These are phyloP conservation scores for Beaufortia kweichowensis DNA, from an alignment of 2,113 vertebrate species.

Conservation along the genomic window DNA sequence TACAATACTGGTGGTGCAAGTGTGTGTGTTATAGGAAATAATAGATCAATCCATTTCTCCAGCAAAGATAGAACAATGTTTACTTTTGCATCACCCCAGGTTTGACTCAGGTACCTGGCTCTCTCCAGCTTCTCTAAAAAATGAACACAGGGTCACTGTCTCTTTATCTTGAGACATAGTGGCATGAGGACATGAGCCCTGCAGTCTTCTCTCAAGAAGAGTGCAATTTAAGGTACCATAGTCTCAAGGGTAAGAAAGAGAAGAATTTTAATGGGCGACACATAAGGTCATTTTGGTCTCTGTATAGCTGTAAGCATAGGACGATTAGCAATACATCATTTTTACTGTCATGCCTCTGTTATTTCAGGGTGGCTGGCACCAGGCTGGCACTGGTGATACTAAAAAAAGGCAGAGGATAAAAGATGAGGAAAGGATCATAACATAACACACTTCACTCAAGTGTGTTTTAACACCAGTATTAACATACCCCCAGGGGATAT, in stretches of 20 bases:
- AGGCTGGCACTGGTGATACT: constrained; percentile 38
- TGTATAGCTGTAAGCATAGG: neutral
- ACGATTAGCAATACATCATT: constrained; percentile 73
- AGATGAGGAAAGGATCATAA: constrained; percentile 9
- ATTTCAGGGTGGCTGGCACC: constrained; percentile 67
- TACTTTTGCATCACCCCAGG: neutral
- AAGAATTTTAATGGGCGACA: constrained; percentile 65
- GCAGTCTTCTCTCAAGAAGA: constrained; percentile 45
- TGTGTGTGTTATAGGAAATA: neutral
- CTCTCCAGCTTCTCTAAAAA: constrained; percentile 28
- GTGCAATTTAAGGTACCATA: constrained; percentile 60
- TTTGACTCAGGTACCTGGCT: constrained; percentile 25
- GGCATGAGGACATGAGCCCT: constrained; percentile 65
- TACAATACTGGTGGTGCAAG: neutral
- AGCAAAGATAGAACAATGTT: neutral
- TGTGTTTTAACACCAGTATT: neutral
- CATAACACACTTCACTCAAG: constrained; percentile 9
- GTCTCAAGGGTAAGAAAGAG: constrained; percentile 24
- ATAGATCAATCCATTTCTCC: neutral
- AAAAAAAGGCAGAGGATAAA: constrained; percentile 34
- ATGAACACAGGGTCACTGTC: constrained; percentile 60
- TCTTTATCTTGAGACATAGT: constrained; percentile 65
- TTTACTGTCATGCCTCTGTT: constrained; percentile 70
- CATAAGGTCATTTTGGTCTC: constrained; percentile 40
- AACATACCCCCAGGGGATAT: no score